These are phyloP conservation scores for Microplitis mediator DNA, from an alignment of 1,140 invertebrate genomes.

Conservation along the genomic window DNA sequence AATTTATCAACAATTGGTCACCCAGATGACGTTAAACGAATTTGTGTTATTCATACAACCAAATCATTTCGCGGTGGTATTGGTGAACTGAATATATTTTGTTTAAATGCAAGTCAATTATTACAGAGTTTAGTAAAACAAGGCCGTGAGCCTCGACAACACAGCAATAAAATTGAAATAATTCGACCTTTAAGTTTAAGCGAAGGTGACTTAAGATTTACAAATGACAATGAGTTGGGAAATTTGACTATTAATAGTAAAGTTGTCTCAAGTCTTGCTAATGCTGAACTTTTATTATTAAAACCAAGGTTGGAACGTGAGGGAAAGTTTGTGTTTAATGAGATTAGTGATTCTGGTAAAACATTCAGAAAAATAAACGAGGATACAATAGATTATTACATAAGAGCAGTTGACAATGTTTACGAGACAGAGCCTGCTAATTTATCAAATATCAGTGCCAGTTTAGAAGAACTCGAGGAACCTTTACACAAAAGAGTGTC, in stretches of 20 bases:
- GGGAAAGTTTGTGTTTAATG: conserved; percentile 39
- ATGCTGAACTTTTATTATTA: conserved; percentile 50
- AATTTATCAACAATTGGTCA: conserved; percentile 58
- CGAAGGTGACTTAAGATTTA: conserved; percentile 59
- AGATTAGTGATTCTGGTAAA: conserved; percentile 30
- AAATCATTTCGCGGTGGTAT: conserved; percentile 61
- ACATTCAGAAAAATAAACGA: conserved; percentile 17
- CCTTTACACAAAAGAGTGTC: conserved; percentile 55
- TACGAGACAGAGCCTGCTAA: conserved; percentile 47
- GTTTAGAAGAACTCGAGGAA: conserved; percentile 38
- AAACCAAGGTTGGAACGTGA: conserved; percentile 43
- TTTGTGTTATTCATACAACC: conserved; percentile 64
- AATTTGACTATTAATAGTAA: conserved; percentile 43
- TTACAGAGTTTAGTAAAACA: conserved; percentile 58
- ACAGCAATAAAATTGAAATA: conserved; percentile 29
- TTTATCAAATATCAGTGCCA: conserved; percentile 32
- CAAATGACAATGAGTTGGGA: conserved; percentile 33
- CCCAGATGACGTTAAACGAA: conserved; percentile 62
- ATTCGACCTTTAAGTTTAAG: conserved; percentile 60
- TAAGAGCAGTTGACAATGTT: conserved; percentile 44
- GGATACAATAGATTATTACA: conserved; percentile 30
- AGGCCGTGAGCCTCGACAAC: conserved; percentile 51
- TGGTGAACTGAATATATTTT: conserved; percentile 63
- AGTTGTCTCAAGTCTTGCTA: conserved; percentile 46
- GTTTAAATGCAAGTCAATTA: conserved; percentile 55